A percentile compares a stretch with the other conserved stretches of the same genome.
Conservation (phyloP, 2,888 invertebrate genomes). For the Spodoptera picta region DNA sequence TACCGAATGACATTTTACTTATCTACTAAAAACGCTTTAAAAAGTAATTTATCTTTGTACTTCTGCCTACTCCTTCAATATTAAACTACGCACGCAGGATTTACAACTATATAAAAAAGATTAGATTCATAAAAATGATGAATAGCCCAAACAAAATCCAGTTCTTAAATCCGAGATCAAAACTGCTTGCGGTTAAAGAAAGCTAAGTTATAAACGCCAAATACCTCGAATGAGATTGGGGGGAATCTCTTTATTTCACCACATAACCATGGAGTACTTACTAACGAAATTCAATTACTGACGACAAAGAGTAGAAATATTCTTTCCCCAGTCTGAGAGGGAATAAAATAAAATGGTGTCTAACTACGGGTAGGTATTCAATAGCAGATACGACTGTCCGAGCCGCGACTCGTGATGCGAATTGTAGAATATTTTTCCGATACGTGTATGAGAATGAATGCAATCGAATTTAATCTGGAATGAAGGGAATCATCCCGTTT, state of each 20-base stretch:
- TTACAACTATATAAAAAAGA: not conserved
- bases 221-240: conserved; percentile 44
- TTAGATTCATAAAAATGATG: conserved; percentile 21
- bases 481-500: conserved; percentile 36
- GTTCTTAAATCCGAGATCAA: conserved; percentile 19
- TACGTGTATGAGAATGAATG: conserved; percentile 61
- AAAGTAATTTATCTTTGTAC: no score
- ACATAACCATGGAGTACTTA: conserved; percentile 64
- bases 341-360: conserved; percentile 73
- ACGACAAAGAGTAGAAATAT: conserved; percentile 77
- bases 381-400: conserved; percentile 64
- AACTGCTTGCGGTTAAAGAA: conserved; percentile 26
- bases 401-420: conserved; percentile 66
- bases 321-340: conserved; percentile 59
- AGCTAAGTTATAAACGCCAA: conserved; percentile 41
- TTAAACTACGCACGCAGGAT: no score
- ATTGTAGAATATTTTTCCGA: conserved; percentile 64
- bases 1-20: no score
- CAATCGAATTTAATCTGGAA: conserved; percentile 57
- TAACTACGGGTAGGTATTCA: conserved; percentile 68
- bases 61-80: no score
- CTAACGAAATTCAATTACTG: conserved; percentile 76
- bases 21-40: no score
- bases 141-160: conserved; percentile 18
- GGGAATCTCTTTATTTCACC: conserved; percentile 55